Evolutionary conservation across 2,797 vertebrate species (phyloP).

Genomic region (Tenualosa ilisha): DNA sequence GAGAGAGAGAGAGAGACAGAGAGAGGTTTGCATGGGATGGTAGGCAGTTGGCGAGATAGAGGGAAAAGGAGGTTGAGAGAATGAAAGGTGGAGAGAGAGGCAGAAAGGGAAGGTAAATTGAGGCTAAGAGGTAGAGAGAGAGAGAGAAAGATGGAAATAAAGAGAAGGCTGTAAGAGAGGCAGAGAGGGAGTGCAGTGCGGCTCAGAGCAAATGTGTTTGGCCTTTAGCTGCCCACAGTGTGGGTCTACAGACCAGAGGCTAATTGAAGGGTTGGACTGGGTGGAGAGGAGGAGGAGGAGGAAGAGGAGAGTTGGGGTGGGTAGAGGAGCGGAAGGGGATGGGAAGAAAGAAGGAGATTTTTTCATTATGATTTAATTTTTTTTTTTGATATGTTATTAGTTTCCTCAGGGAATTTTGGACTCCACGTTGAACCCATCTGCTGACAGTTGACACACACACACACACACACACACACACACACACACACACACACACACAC

Average conservation of each 20-base stretch:
- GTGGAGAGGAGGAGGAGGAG: neutral
- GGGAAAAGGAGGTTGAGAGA: neutral
- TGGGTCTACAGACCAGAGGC: neutral
- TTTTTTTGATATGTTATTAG: no score
- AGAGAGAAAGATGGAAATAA: neutral
- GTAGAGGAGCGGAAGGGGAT: neutral
- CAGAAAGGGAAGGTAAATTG: neutral
- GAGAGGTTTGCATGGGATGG: no score
- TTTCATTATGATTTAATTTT: no score
- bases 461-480: no score
- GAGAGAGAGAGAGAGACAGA: neutral
- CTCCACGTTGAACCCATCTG: no score
- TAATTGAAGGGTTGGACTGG: neutral
- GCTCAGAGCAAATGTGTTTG: constrained; percentile 6
- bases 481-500: no score
- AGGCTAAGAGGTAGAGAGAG: neutral
- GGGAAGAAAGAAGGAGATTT: neutral
- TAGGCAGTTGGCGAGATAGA: neutral
- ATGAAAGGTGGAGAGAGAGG: neutral
- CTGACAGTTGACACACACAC: no score
- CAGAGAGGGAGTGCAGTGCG: neutral
- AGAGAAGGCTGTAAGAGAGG: neutral
- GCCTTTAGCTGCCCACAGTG: neutral
- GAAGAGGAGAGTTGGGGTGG: neutral
- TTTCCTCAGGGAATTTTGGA: no score